Conservation (phyloP, 2,888 invertebrate genomes). For the Melanchra persicariae region DNA sequence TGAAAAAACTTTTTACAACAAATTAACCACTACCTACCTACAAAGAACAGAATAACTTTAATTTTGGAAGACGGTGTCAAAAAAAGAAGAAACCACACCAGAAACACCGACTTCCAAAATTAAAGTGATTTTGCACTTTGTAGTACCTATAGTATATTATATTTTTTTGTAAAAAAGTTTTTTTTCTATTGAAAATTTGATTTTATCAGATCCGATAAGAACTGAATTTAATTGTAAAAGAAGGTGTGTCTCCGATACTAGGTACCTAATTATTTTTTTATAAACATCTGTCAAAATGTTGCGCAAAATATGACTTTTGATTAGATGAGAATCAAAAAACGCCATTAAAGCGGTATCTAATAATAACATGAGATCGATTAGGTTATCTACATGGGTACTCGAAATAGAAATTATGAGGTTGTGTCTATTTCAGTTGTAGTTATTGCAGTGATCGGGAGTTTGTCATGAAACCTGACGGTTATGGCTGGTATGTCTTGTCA, state of each 20-base stretch:
- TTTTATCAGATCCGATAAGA: conserved; percentile 25
- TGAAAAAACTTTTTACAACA: too few species aligned
- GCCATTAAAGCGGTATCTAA: conserved; percentile 16
- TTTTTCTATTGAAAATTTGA: background rate
- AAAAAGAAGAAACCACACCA: too few species aligned
- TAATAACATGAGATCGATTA: conserved; percentile 8
- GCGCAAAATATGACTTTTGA: conserved; percentile 38
- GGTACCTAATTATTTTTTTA: background rate
- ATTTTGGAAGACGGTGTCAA: too few species aligned
- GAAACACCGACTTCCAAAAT: too few species aligned
- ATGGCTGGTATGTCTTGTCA: conserved; percentile 37
- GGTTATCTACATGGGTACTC: background rate
- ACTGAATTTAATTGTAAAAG: conserved; percentile 12
- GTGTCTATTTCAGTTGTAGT: background rate
- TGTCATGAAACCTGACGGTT: conserved; percentile 36
- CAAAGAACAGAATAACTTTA: too few species aligned
- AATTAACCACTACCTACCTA: too few species aligned
- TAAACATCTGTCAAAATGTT: conserved; percentile 15
- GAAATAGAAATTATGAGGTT: background rate
- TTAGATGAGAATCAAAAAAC: conserved; percentile 41
- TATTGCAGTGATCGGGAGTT: conserved; percentile 23
- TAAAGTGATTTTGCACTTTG: too few species aligned
- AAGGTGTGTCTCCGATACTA: conserved; percentile 19
- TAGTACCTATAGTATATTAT: too few species aligned
- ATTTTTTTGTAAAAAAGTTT: too few species aligned